Base-by-base conservation (phyloP, 2,797 vertebrate genomes). In the Gymnopithys bicolor region DNA sequence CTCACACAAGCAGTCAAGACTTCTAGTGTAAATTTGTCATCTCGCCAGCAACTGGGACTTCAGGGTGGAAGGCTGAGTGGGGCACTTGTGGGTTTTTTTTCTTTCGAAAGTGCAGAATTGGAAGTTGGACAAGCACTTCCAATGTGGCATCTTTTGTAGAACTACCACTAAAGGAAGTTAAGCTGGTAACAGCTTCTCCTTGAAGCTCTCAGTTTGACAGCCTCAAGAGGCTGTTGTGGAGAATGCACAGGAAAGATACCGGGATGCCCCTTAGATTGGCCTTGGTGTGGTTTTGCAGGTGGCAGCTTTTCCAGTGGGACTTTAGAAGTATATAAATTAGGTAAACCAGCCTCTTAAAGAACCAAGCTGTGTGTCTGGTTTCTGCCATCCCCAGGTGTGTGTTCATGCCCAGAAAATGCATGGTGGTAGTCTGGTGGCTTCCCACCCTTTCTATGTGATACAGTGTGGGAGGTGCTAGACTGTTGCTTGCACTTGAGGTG, bases 371-470 rank as follows among this genome's bases (percentile, higher is more conserved):
- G 3, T 85, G 46, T 64, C 41, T 3, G 0, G 28, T 19, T 45
- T 84, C 51, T 78, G 53, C 53, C 43, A 55, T 91, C 19, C 13
- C 12, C 39, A 63, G 11, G 8, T 0, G 0, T 23, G 22, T 0
- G 1, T 74, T 59, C 1, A 0, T 30, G 35, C 28, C 30, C 41
- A 39, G 49, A 10, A 22, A 64, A 4, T 60, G 43, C 3, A 0
- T 9, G 17, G 46, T 77, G 75, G 25, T 1, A 0, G 30, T 23
- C 24, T 24, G 32, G 55, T 41, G 39, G 22, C 22, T 51, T 90
- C 28, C 46, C 16, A 75, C 4, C 24, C 35, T 52, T 53, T 23
- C 7, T 32, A 2, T 23, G 37, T 8, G 32, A 7, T 48, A 14
- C 2, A 1, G 7, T 30, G 16, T 18, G 33, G 60, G 56, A 77